Base-by-base conservation (phyloP, 2,888 invertebrate genomes). In the Merodon equestris region DNA sequence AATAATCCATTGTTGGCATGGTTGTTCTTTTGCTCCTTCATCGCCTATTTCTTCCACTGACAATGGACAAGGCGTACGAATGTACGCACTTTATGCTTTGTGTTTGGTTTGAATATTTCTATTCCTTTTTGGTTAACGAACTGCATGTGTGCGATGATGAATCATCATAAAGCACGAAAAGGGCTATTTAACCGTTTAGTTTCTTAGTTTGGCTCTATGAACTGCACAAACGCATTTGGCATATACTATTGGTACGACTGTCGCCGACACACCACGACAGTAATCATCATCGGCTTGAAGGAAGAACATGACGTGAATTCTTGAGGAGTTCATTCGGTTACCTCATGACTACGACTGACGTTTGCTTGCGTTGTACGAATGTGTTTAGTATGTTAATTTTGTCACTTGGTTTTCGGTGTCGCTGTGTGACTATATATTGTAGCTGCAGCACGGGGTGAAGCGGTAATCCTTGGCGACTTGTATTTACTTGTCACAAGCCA, bases 401-500 rank as follows among this genome's bases (percentile, higher is more conserved):
- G 42, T 63, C 61, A 34, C 58, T 71, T 51, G 40, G 14, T 1
- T 42, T 70, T 66, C 48, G 13, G 27, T 40, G 5, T 40, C 40
- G 10, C 5, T 40, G 9, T 14, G 42, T 56, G 19, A 19, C 51
- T 68, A 45, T 70, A 54, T 40, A n/a, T n/a, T n/a, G n/a, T n/a
- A 27, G n/a, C 17, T 47, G 14, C 47, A 17, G 14, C 3, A 19
- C 12, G 40, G 12, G 40, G 27, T 27, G 27, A 27, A 13, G 56
- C 56, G 42, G 54, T 48, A 68, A 67, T 67, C 60, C 54, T 42
- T 15, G 27, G 17, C 38, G 57, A 63, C 57, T 68, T 56, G 66
- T 72, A 72, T 72, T 68, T 63, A 77, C 68, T 74, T 79, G 79
- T 79, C 79, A 79, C 68, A 74, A 74, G 60, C 36, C 79, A 79